These are phyloP conservation scores for Oncorhynchus nerka DNA, from an alignment of 2,113 vertebrate genomes.

Conservation along the genomic window DNA sequence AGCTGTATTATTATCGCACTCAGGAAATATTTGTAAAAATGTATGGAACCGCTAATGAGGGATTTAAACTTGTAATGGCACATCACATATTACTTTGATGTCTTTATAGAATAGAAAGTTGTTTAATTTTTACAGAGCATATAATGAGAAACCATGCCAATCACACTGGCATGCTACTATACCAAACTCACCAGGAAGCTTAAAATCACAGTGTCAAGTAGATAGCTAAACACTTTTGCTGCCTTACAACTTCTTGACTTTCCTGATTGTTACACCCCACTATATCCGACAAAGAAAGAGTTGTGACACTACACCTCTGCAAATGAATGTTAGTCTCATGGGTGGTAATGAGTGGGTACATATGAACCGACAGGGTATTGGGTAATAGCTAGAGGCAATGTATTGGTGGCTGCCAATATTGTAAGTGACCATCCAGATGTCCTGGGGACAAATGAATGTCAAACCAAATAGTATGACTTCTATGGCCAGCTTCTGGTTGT, in stretches of 20 bases:
- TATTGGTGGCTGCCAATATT: slow-evolving; percentile 35
- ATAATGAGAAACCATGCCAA: slow-evolving; percentile 15
- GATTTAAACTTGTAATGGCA: slow-evolving; percentile 38
- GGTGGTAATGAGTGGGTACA: slow-evolving; percentile 11
- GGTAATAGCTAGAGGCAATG: slow-evolving; percentile 50
- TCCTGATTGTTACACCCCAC: slow-evolving; percentile 62
- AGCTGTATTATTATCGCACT: slow-evolving; percentile 68
- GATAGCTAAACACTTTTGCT: slow-evolving; percentile 47
- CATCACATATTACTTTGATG: slow-evolving; percentile 30
- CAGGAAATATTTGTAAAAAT: slow-evolving; percentile 59
- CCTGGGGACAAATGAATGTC: slow-evolving; percentile 73
- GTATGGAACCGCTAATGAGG: slow-evolving; percentile 46
- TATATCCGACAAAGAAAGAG: slow-evolving; percentile 52
- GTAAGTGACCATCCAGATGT: slow-evolving; percentile 69
- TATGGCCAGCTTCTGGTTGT: slow-evolving; percentile 44
- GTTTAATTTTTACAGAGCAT: slow-evolving; percentile 10
- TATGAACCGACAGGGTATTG: slow-evolving; percentile 37
- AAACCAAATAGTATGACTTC: slow-evolving; percentile 45
- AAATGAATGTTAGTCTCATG: slow-evolving; percentile 63
- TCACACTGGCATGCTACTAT: slow-evolving; percentile 22
- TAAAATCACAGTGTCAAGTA: slow-evolving; percentile 28
- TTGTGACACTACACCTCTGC: slow-evolving; percentile 47
- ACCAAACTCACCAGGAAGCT: not conserved
- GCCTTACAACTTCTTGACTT: slow-evolving; percentile 56
- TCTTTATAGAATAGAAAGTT: slow-evolving; percentile 12